Percentiles rank a stretch among this genome's conserved stretches.
Conservation (phyloP, 2,797 vertebrate genomes). For the Apogon hyalosoma region DNA sequence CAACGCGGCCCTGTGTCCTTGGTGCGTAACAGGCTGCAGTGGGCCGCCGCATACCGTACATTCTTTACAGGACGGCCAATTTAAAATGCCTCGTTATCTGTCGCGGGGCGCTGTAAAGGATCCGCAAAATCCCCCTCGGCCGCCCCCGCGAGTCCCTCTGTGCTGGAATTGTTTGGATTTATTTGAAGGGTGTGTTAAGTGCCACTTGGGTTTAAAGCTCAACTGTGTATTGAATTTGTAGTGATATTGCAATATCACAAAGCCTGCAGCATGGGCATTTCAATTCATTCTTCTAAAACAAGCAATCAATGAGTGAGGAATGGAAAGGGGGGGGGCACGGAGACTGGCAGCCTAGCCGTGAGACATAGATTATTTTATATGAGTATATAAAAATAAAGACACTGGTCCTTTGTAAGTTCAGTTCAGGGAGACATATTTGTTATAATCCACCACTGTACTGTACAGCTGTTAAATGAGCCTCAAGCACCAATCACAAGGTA, state of each 20-base stretch:
- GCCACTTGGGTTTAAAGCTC: slow-evolving; percentile 62
- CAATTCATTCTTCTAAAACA: slow-evolving; percentile 66
- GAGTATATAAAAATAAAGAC: slow-evolving; percentile 11
- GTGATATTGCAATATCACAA: slow-evolving; percentile 51
- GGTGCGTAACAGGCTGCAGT: slow-evolving; percentile 33
- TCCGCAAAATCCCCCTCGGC: slow-evolving; percentile 5
- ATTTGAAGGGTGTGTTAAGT: slow-evolving; percentile 68
- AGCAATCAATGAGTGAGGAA: slow-evolving; percentile 58
- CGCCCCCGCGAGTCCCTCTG: neutral
- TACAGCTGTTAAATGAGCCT: slow-evolving; percentile 27
- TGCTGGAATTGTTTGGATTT: slow-evolving; percentile 65
- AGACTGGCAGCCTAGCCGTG: slow-evolving; percentile 23
- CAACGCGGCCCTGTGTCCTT: slow-evolving; percentile 10
- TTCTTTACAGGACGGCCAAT: slow-evolving; percentile 63
- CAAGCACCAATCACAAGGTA: slow-evolving; percentile 12
- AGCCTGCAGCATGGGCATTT: slow-evolving; percentile 47
- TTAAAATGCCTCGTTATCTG: slow-evolving; percentile 69
- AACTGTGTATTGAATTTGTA: slow-evolving; percentile 59
- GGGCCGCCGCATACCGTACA: slow-evolving; percentile 59
- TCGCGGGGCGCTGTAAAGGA: slow-evolving; percentile 30
- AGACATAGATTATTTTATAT: slow-evolving; percentile 1
- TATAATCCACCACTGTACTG: slow-evolving; percentile 44
- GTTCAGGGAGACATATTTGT: slow-evolving; percentile 26
- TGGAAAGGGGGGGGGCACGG: neutral
- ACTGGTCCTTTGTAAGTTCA: slow-evolving; percentile 36